Base-by-base conservation (phyloP, 2,113 vertebrate genomes). In the Scolopax mira region DNA sequence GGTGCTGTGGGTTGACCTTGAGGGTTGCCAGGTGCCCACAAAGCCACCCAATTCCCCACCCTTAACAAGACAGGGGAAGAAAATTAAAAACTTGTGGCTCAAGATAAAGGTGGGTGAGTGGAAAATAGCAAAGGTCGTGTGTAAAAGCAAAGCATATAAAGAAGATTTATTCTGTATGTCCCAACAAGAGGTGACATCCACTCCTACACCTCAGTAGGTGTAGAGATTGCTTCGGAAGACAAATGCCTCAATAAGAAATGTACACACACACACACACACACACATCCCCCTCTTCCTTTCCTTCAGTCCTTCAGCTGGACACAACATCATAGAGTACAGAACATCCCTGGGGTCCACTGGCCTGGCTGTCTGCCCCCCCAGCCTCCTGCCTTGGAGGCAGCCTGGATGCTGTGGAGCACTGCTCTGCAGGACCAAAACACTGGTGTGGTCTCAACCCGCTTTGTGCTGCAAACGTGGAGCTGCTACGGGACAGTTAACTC, bases 361-460 rank as follows among this genome's bases (percentile, higher is more conserved):
- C 35, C 44, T 30, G 30, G 66, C 55, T 42, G 30, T 17, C 31
- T 14, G 35, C 30, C 35, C 44, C n/a, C 12, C 42, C 28, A 41
- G 22, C 52, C 52, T 13, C 5, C 22, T 14, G 52, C 3, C 0
- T 5, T 23, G 33, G 9, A 48, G 22, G 22, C 24, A 51, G 31
- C 21, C 13, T 9, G 6, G 41, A 25, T 4, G 9, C 51, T 44
- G 30, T 3, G 15, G n/a, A 35, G 49, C 77, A 30, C 37, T 10
- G 8, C 15, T 27, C 39, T 4, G 17, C 37, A 14, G 54, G 0
- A 33, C 33, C 48, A 10, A 5, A n/a, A 18, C 23, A 4, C 2
- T 5, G 9, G 10, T 31, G 42, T 14, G 58, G 9, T 2, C 28
- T 10, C 35, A 33, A 8, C 30, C 27, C 10, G 16, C 24, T 48